Base-by-base conservation (phyloP, 92 coral and sea anemone species). In the Porites lobata region DNA sequence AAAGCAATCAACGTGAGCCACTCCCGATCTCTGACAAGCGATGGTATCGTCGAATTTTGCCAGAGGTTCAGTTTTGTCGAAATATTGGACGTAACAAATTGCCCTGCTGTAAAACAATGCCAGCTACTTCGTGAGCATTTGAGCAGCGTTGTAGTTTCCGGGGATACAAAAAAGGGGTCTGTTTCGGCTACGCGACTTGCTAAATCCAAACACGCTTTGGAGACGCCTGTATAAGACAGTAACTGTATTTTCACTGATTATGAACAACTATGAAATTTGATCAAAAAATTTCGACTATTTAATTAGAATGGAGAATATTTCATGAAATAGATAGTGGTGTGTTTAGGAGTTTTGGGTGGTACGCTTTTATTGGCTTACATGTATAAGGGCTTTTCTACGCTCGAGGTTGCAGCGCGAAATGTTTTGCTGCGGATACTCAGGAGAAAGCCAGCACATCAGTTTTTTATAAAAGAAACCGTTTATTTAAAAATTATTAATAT, bases 111-210 rank as follows among this genome's bases (percentile, higher is more conserved):
- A 1, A 50, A 47, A 20, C 12, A 4, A 17, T 17, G 17, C 18
- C 62, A 70, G n/a, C 74, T 69, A 15, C 53, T 91, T 6, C 18
- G 64, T 50, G 52, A 87, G 12, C 61, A 50, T 22, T 59, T 50
- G 29, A 22, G 73, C 63, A 22, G 18, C 64, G 20, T 75, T 14
- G 29, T 11, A 5, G 32, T 77, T 52, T 53, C 68, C 11, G 59
- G 65, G 43, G 47, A 38, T 38, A 4, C 79, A 12, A 89, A 95
- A 58, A 86, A 87, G 15, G 96, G 96, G 14, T 94, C 93, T 4
- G 69, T 89, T 47, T 89, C 93, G 50, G 79, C 92, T 57, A 84
- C 81, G 20, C 96, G 92, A 84, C 92, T 94, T 80, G 95, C 96
- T 50, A 66, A 91, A 53, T 94, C 96, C 38, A 92, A 92, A 68